A percentile compares a stretch with the other conserved stretches of the same genome.
These are phyloP conservation scores for Cataglyphis hispanica DNA, from an alignment of 1,140 invertebrate genomes.

Conservation along the genomic window DNA sequence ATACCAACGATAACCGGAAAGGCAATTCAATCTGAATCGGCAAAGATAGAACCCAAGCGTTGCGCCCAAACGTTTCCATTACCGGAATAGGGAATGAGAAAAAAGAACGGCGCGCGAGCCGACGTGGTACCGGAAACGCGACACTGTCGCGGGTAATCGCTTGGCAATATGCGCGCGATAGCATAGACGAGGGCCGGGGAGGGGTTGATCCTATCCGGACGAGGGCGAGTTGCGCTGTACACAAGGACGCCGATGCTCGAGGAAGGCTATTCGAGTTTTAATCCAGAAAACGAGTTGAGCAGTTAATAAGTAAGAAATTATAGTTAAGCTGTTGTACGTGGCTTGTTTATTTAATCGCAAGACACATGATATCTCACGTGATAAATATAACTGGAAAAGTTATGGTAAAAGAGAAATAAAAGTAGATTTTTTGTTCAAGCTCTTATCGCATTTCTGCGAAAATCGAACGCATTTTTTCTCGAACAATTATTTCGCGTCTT, in stretches of 20 bases:
- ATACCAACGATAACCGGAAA: constrained; percentile 68
- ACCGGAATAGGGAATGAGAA: constrained; percentile 73
- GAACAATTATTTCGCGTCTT: not conserved
- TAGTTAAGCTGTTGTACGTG: not conserved
- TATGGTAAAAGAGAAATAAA: not conserved
- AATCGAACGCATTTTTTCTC: constrained; percentile 26
- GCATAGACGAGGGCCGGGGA: constrained; percentile 14
- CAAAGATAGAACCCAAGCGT: constrained; percentile 72
- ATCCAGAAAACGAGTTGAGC: not conserved
- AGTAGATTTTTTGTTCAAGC: not conserved
- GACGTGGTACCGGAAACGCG: constrained; percentile 58
- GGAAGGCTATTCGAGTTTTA: not conserved
- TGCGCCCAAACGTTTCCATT: constrained; percentile 80
- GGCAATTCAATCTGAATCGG: constrained; percentile 81
- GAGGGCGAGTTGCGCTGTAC: not conserved
- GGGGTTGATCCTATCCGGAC: not conserved
- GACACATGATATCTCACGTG: not conserved
- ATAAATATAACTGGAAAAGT: not conserved
- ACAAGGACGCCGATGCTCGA: too few species aligned
- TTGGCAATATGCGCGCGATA: constrained; percentile 67
- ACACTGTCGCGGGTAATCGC: constrained; percentile 74
- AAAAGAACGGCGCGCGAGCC: constrained; percentile 65
- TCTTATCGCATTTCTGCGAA: not conserved
- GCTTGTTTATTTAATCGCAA: not conserved
- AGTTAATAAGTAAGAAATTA: not conserved